A percentile compares a stretch with the other conserved stretches of the same genome.
phyloP scores from a whole-genome alignment of 2,797 vertebrate genomes.

The Otolemur crassicaudatus region DNA sequence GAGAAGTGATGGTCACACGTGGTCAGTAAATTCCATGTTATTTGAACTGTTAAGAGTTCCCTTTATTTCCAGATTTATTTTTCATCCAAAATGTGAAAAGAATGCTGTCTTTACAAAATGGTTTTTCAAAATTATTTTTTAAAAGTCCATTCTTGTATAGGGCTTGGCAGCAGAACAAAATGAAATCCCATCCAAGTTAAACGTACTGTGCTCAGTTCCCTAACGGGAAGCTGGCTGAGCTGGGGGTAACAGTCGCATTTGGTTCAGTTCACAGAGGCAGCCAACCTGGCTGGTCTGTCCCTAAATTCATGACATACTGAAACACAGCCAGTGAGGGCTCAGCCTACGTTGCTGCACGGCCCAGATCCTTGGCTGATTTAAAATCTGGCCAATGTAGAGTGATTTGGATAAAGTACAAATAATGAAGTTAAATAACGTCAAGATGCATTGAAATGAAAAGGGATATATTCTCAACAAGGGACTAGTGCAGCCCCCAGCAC shows the following conservation, averaged over 20 bases:
- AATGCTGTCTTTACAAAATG: background rate
- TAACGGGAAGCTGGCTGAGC: background rate
- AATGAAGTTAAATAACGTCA: background rate
- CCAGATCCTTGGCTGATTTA: rapidly evolving
- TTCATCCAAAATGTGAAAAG: background rate
- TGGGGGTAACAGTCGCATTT: background rate
- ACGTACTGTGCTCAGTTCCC: background rate
- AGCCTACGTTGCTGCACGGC: background rate
- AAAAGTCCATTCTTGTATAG: background rate
- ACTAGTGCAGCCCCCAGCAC: background rate
- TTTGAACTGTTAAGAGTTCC: background rate
- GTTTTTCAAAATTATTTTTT: background rate
- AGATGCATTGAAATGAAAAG: background rate
- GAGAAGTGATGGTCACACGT: background rate
- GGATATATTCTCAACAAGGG: background rate
- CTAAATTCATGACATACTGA: background rate
- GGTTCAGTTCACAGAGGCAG: background rate
- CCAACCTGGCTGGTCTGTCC: rapidly evolving
- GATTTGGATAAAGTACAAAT: background rate
- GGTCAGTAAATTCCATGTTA: background rate
- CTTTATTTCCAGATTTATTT: background rate
- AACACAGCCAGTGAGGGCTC: background rate
- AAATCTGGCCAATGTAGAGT: rapidly evolving
- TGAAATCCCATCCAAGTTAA: background rate
- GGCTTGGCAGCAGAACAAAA: background rate